phyloP scores from a whole-genome alignment of 2,888 invertebrate genomes.

The Rhagonycha fulva region DNA sequence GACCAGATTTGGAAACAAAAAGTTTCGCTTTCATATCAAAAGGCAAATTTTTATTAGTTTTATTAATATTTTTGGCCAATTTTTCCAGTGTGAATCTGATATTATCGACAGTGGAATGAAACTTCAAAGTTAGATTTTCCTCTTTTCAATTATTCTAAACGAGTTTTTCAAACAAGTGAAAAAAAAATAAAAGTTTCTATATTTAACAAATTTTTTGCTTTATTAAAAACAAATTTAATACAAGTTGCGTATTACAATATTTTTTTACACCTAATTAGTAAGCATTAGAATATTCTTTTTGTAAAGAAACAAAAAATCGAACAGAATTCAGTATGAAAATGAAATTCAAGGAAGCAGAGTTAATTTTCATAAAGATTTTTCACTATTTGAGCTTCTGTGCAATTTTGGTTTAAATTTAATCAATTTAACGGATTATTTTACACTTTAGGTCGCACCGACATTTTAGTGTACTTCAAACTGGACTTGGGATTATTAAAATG shows the following conservation, averaged over 20 bases:
- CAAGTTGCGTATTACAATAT: background rate
- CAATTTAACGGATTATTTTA: background rate
- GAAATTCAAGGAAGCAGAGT: background rate
- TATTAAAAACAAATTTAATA: background rate
- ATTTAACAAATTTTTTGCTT: background rate
- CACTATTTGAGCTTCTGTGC: background rate
- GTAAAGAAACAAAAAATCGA: background rate
- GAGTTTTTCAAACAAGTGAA: no score
- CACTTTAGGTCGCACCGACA: slow-evolving; percentile 66
- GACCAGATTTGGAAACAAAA: no score
- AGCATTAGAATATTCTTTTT: background rate
- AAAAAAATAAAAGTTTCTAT: no score
- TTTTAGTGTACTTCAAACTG: slow-evolving; percentile 64
- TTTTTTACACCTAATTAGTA: background rate
- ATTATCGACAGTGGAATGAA: no score
- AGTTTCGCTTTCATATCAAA: no score
- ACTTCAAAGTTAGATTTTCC: no score
- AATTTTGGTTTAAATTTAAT: slow-evolving; percentile 5
- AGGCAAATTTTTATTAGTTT: no score
- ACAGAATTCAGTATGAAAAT: background rate
- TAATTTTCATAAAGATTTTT: background rate
- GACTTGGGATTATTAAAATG: slow-evolving; percentile 67
- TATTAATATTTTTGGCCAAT: no score
- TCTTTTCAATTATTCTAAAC: no score
- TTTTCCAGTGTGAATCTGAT: no score